Base-by-base conservation (phyloP, 2,888 invertebrate genomes). In the Hydraecia micacea region DNA sequence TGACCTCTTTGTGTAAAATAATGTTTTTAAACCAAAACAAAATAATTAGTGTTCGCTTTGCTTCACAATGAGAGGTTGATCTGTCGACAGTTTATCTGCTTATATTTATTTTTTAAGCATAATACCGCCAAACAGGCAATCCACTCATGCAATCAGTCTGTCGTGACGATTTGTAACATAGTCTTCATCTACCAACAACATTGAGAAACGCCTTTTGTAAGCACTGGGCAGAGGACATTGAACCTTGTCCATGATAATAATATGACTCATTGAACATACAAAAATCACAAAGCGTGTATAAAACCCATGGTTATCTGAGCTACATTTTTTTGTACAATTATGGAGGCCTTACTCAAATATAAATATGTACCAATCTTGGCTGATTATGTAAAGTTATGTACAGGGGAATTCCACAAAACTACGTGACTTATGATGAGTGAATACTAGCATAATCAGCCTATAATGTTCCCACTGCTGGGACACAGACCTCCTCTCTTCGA, bases 211-310 rank as follows among this genome's bases (percentile, higher is more conserved):
- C n/a, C 1, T 42, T 62, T 52, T 28, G 49, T 18, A 25, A 52
- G 6, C 32, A 13, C 63, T 32, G 6, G 8, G 0, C 25, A 25
- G 5, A 73, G 49, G 25, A 21, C 42, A 52, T 39, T 75, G 18
- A 74, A 74, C 75, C 74, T 49, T 63, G 49, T 25, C 25, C 39
- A 18, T 39, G 73, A 42, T 18, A 71, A 11, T 36, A 32, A 55
- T 13, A 75, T 36, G 73, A 36, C 46, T 60, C 74, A 71, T 60
- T 72, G 1, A 46, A 21, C 2, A n/a, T 0, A 72, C 3, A 32
- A 65, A 46, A 67, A 46, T 28, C 62, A 21, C 18, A 8, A 67
- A 5, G 5, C n/a, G n/a, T n/a, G 1, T 15, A 28, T 28, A 21
- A 15, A 28, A 46, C n/a, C 46, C 46, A 21, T 28, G 9, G 67